Evolutionary conservation across 1,140 invertebrate species (phyloP), one percentile per base, ranked within the genome.

Genomic region (Zaprionus gabonicus): DNA sequence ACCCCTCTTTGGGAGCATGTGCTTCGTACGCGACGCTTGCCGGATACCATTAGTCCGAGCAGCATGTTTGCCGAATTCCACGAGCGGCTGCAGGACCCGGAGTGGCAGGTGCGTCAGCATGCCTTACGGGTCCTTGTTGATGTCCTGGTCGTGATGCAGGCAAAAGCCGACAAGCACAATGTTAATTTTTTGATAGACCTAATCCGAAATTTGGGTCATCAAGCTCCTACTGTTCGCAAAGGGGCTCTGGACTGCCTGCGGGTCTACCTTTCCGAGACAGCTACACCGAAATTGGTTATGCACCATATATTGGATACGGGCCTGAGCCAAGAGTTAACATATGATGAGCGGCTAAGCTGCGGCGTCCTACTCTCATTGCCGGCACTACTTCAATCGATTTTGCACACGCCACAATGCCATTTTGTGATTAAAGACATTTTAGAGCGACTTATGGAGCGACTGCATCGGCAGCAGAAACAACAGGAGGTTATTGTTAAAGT

Each of bases 21-120:
- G 69, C 94, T 96, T 58, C 91, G 94, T 88, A 95, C 94, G 59
- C 93, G 94, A 41, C 93, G 94, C 38, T 83, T 95, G 17, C 95
- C 95, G 46, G 94, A 94, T 17, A 95, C 95, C 64, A 93, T 96
- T 20, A 95, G 96, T 84, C 94, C 95, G 0, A 91, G 93, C 49
- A 93, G 94, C 55, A 94, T 96, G 53, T 97, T 96, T 82, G 81
- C 94, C 12, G 96, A 96, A 68, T 95, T 97, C 78, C 94, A 94
- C 25, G 95, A 95, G 55, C 94, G 96, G 41, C 93, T 97, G n/a
- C 94, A 94, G 41, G 95, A 96, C 92, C 96, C 96, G 0, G 96
- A 97, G 92, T 96, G 96, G 95, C 96, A 97, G 91, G 96, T 97
- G 17, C 94, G 96, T 3, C 95, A 97, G 53, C 96, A 97, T 86